Conservation (phyloP, 1,140 invertebrate species). For the Cyclina sinensis region DNA sequence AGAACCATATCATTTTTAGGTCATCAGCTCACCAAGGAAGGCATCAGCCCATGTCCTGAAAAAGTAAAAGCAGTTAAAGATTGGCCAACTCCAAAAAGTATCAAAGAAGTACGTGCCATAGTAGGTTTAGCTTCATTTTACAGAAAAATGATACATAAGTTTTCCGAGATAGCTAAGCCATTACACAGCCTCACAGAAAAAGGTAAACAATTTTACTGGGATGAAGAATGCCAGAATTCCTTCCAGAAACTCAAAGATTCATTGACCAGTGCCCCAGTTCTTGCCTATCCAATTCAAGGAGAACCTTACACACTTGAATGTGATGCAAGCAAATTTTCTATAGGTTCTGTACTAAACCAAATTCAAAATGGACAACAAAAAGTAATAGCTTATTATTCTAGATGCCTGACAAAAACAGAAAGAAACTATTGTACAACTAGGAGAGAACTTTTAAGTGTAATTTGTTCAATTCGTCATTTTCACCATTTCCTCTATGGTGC, state of each 20-base stretch:
- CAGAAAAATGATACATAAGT: constrained; percentile 14
- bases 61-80: background rate
- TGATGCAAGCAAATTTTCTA: background rate
- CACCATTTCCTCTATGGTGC: constrained; percentile 21
- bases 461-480: background rate
- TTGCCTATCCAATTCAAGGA: background rate
- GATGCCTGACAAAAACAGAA: constrained; percentile 14
- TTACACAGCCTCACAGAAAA: background rate
- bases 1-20: background rate
- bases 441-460: constrained; percentile 11
- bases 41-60: background rate
- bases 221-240: background rate
- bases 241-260: background rate
- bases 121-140: constrained; percentile 28
- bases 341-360: background rate
- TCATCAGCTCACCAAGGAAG: constrained; percentile 13
- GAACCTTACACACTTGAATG: background rate
- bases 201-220: background rate
- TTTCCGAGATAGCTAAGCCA: background rate
- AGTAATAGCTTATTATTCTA: background rate
- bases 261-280: background rate
- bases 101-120: constrained; percentile 16
- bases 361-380: background rate
- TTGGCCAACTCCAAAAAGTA: constrained; percentile 1
- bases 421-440: constrained; percentile 5